Conservation (phyloP, 2,888 invertebrate species). For the Junonia oenone region DNA sequence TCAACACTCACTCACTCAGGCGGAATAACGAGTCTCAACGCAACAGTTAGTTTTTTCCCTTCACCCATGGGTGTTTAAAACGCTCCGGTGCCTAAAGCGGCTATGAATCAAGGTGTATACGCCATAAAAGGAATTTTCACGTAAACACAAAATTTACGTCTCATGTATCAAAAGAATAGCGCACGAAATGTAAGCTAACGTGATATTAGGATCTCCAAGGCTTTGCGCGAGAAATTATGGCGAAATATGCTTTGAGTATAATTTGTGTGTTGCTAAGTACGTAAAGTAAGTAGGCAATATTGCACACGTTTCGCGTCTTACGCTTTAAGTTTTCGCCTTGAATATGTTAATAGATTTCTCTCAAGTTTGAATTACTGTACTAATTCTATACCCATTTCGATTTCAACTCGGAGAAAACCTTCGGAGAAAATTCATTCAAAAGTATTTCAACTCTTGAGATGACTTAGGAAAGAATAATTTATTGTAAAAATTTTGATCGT, state of each 20-base stretch:
- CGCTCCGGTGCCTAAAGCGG: slow-evolving; percentile 18
- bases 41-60: slow-evolving; percentile 28
- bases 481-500: neutral
- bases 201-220: slow-evolving; percentile 47
- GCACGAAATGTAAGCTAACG: slow-evolving; percentile 41
- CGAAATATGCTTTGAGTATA: slow-evolving; percentile 24
- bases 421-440: no score
- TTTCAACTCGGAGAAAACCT: no score
- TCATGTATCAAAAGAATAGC: slow-evolving; percentile 55
- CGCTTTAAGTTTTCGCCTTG: neutral
- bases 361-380: neutral
- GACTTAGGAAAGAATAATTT: neutral
- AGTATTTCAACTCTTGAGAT: neutral
- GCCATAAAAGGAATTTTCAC: slow-evolving; percentile 12
- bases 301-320: slow-evolving; percentile 12
- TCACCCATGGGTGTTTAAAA: slow-evolving; percentile 18
- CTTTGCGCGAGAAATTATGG: slow-evolving; percentile 31
- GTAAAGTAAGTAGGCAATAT: no score
- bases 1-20: slow-evolving; percentile 26
- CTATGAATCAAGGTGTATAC: slow-evolving; percentile 18
- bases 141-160: slow-evolving; percentile 44
- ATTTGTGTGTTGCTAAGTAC: slow-evolving; percentile 22
- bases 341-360: neutral
- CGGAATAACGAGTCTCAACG: slow-evolving; percentile 29
- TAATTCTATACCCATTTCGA: no score